Conservation (phyloP, 2,797 vertebrate species). For the Eulemur mongoz region DNA sequence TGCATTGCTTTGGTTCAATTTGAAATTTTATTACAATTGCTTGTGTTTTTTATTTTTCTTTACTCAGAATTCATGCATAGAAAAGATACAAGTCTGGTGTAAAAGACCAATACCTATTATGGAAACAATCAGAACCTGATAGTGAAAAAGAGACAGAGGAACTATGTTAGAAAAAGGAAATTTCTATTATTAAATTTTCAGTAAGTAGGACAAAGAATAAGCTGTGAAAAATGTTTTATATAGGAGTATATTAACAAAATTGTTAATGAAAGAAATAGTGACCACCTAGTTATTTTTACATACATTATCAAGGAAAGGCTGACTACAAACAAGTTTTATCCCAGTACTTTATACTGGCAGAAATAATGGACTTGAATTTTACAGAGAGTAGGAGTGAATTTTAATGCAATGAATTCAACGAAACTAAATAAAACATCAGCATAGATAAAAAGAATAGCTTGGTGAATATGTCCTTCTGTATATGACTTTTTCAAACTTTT, state of each 20-base stretch:
- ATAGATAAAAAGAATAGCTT: not conserved
- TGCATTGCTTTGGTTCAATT: not conserved
- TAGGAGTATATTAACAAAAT: not conserved
- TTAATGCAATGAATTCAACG: not conserved
- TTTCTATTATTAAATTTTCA: not conserved
- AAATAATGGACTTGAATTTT: constrained; percentile 21
- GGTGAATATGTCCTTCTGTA: not conserved
- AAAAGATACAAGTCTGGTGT: not conserved
- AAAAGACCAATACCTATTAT: not conserved
- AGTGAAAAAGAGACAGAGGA: not conserved
- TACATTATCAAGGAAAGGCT: not conserved
- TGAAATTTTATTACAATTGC: not conserved
- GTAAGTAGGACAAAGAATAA: not conserved
- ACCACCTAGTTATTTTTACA: not conserved
- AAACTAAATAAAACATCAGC: not conserved
- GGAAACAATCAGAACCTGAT: not conserved
- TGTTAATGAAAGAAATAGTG: not conserved
- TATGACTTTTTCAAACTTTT: not conserved
- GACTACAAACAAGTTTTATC: not conserved
- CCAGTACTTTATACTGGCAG: not conserved
- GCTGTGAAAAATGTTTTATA: not conserved
- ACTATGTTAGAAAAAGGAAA: not conserved
- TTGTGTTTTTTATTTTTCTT: constrained; percentile 27
- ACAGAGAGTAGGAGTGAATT: not conserved
- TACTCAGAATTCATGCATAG: not conserved